A percentile compares a stretch with the other conserved stretches of the same genome.
Conservation (phyloP, 2,888 invertebrate species). For the Synergus gifuensis region DNA sequence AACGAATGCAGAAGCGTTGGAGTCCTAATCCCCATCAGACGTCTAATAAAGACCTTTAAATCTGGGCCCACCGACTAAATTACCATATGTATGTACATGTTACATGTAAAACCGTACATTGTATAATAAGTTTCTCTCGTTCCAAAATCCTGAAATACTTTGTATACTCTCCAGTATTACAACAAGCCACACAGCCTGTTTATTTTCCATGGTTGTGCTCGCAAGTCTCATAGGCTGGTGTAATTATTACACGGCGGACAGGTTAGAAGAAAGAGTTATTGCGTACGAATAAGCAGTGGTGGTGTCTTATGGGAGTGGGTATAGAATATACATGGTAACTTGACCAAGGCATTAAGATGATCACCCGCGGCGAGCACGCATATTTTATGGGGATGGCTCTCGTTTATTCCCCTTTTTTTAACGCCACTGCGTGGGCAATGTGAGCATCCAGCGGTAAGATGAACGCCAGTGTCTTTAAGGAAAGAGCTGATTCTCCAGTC, state of each 20-base stretch:
- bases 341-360: constrained; percentile 64
- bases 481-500: constrained; percentile 25
- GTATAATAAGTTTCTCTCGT: background rate
- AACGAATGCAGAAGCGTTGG: constrained; percentile 12
- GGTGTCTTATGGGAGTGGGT: constrained; percentile 67
- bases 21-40: background rate
- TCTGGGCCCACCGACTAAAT: constrained; percentile 9
- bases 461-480: constrained; percentile 33
- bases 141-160: constrained; percentile 5
- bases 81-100: background rate
- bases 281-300: constrained; percentile 58
- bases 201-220: constrained; percentile 33
- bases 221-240: constrained; percentile 53
- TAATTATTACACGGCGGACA: constrained; percentile 64
- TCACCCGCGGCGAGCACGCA: constrained; percentile 67
- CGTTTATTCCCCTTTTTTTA: constrained; percentile 46
- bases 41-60: constrained; percentile 17
- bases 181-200: constrained; percentile 4
- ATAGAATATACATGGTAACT: constrained; percentile 57
- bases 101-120: background rate
- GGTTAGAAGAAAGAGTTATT: constrained; percentile 67
- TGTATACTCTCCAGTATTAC: too few relatives aligned
- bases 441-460: constrained; percentile 29
- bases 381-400: constrained; percentile 54
- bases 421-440: constrained; percentile 52